Conservation (phyloP, 2,113 vertebrate species). For the Antigone vipio region DNA sequence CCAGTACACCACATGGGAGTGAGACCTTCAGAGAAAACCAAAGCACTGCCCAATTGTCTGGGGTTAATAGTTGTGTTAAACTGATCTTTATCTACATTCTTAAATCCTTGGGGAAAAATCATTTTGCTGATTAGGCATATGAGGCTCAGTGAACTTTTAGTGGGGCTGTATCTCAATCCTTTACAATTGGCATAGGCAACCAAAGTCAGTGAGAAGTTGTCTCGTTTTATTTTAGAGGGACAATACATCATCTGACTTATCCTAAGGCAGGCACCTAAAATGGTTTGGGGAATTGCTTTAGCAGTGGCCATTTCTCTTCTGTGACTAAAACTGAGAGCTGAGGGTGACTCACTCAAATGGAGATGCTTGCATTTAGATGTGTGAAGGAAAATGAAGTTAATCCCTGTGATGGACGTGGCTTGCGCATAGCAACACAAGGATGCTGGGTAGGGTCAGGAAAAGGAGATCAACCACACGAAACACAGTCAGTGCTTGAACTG, state of each 20-base stretch:
- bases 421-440: not conserved
- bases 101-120: not conserved
- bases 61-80: not conserved
- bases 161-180: not conserved
- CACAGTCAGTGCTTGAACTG: not conserved
- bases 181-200: not conserved
- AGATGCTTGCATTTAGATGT: not conserved
- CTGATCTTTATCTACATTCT: not conserved
- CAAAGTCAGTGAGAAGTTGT: not conserved
- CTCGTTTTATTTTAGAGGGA: not conserved
- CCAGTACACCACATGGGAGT: rapidly evolving
- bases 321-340: not conserved
- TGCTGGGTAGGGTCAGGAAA: not conserved
- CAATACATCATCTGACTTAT: not conserved
- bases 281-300: not conserved
- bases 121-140: not conserved
- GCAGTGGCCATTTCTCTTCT: not conserved
- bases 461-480: rapidly evolving
- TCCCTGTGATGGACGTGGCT: not conserved
- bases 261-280: not conserved
- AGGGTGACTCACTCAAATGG: not conserved
- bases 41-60: not conserved
- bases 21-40: not conserved
- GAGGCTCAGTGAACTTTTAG: not conserved
- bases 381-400: not conserved